Evolutionary conservation across 2,888 invertebrate genomes (phyloP).

Genomic region (Gonocerus acuteangulatus): DNA sequence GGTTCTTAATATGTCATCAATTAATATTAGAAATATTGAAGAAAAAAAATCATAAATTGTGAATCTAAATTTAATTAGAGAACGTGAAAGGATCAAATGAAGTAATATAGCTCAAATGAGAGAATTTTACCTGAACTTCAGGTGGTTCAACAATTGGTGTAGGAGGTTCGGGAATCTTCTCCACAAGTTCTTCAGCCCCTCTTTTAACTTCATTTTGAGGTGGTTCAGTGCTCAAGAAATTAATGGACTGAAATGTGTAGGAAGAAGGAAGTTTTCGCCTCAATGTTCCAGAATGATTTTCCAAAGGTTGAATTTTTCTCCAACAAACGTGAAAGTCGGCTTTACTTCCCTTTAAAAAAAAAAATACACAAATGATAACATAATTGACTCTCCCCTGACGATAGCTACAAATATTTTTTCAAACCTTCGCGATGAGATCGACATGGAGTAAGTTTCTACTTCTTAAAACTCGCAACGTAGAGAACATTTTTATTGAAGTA

Average conservation of each 20-base stretch:
- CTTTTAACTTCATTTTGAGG: background rate
- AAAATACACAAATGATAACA: background rate
- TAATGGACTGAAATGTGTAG: background rate
- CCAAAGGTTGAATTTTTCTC: background rate
- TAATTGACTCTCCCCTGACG: too few species aligned
- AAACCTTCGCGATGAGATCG: slow-evolving; percentile 12
- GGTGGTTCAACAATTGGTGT: background rate
- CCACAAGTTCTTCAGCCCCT: background rate
- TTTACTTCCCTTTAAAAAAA: background rate
- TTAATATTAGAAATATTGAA: too few species aligned
- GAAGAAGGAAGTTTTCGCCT: background rate
- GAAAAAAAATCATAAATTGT: too few species aligned
- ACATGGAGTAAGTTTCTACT: slow-evolving; percentile 2
- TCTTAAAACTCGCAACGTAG: slow-evolving; percentile 3
- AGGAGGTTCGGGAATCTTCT: background rate
- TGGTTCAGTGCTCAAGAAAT: background rate
- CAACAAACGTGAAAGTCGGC: slow-evolving; percentile 1
- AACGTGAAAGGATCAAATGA: too few species aligned
- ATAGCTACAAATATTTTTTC: too few species aligned
- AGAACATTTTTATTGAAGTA: slow-evolving; percentile 6
- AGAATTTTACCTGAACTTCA: too few species aligned
- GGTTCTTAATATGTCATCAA: too few species aligned
- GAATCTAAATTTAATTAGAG: too few species aligned
- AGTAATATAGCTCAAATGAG: too few species aligned
- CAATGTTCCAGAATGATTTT: background rate